These are phyloP conservation scores for Meandrina meandrites DNA, from an alignment of 92 coral and sea anemone genomes.

Conservation along the genomic window DNA sequence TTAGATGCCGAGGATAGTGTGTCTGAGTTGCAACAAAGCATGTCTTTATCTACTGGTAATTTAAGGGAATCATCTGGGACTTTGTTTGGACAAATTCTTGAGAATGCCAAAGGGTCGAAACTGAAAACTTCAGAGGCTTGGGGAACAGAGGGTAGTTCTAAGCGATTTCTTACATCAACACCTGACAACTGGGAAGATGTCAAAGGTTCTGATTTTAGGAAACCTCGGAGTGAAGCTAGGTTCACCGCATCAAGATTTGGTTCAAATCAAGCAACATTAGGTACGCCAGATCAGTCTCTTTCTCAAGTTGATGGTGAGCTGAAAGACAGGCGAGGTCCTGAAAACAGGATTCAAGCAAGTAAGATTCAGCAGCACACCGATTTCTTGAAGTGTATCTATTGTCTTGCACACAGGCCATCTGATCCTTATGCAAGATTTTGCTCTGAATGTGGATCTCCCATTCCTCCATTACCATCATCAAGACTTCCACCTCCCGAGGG, in stretches of 20 bases:
- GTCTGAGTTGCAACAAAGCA: conserved; percentile 58
- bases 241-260: conserved; percentile 83
- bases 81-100: conserved; percentile 58
- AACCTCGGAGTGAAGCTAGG: conserved; percentile 72
- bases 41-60: conserved; percentile 60
- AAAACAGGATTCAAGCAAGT: conserved; percentile 64
- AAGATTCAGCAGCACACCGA: conserved; percentile 83
- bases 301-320: conserved; percentile 57
- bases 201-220: conserved; percentile 67
- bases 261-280: conserved; percentile 70
- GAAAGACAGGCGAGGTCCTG: conserved; percentile 53
- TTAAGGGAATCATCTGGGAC: conserved; percentile 58
- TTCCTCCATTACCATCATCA: conserved; percentile 82
- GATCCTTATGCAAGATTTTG: conserved; percentile 97
- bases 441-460: conserved; percentile 92
- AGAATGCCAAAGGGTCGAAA: conserved; percentile 34
- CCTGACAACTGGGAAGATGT: conserved; percentile 57
- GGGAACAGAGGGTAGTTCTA: conserved; percentile 42
- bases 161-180: conserved; percentile 63
- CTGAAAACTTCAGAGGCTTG: conserved; percentile 45
- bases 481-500: conserved; percentile 95
- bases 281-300: conserved; percentile 60
- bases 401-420: conserved; percentile 97
- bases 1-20: conserved; percentile 50
- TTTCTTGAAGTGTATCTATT: conserved; percentile 87